Evolutionary conservation across 1,140 invertebrate genomes (phyloP).

Genomic region (Oncopodura yosiiana): DNA sequence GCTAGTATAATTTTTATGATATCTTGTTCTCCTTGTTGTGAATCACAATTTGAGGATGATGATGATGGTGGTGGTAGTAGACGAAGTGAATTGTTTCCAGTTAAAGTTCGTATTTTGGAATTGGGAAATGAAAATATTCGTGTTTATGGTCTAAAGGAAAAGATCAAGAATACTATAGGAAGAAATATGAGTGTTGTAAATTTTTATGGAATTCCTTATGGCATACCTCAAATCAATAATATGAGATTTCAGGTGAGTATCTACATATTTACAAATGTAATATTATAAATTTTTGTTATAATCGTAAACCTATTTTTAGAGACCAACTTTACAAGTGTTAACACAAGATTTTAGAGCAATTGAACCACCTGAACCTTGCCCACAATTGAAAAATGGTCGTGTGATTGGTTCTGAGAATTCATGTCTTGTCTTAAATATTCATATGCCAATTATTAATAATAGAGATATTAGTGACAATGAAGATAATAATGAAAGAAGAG

Average conservation of each 20-base stretch:
- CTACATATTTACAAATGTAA: not conserved
- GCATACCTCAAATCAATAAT: conserved; percentile 5
- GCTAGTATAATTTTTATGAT: too few relatives aligned
- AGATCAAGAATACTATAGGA: too few relatives aligned
- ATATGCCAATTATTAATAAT: conserved; percentile 37
- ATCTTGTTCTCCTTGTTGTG: too few relatives aligned
- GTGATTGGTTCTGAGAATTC: conserved; percentile 45
- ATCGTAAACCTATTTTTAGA: not conserved
- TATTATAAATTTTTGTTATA: not conserved
- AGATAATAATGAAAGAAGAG: not conserved
- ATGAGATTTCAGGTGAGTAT: conserved; percentile 24
- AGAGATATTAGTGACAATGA: not conserved
- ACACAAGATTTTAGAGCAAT: conserved; percentile 14
- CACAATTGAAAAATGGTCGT: conserved; percentile 15
- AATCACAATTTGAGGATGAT: not conserved
- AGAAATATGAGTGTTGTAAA: not conserved
- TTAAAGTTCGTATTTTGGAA: too few relatives aligned
- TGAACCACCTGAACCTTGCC: conserved; percentile 14
- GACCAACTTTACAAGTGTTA: conserved; percentile 15
- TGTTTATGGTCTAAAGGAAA: too few relatives aligned
- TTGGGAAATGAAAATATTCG: too few relatives aligned
- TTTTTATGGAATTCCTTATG: conserved; percentile 20
- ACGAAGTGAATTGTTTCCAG: too few relatives aligned
- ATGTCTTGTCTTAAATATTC: conserved; percentile 49
- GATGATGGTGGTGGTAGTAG: too few relatives aligned